phyloP scores from a whole-genome alignment of 1,140 invertebrate genomes.

The Brachionus rotundiformis region DNA sequence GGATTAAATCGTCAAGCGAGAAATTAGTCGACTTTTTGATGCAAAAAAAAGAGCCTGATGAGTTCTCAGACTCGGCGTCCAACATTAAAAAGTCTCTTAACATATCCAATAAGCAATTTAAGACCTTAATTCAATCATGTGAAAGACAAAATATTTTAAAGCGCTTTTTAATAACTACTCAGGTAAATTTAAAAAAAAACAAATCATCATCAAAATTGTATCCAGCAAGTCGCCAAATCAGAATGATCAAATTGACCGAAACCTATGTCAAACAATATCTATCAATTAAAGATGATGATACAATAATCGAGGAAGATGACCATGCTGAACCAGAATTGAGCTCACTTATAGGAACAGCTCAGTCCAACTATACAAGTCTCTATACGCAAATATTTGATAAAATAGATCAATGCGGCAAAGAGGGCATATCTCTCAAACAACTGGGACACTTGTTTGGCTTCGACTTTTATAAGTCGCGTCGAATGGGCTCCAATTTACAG shows the following conservation, averaged over 20 bases:
- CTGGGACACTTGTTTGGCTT: slow-evolving; percentile 34
- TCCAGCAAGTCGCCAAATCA: neutral
- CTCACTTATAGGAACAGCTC: neutral
- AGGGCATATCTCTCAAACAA: slow-evolving; percentile 47
- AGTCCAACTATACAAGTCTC: neutral
- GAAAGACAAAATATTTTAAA: slow-evolving; percentile 32
- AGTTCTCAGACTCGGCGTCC: neutral
- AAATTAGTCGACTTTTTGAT: slow-evolving; percentile 13
- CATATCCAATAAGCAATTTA: slow-evolving; percentile 34
- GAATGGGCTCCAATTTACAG: slow-evolving; percentile 13
- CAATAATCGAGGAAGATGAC: slow-evolving; percentile 16
- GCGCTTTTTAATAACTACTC: neutral
- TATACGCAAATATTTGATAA: slow-evolving; percentile 47
- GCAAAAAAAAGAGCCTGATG: neutral
- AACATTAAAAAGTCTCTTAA: neutral
- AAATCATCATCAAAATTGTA: slow-evolving; percentile 8
- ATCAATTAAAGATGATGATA: neutral
- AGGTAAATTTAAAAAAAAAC: slow-evolving; percentile 34
- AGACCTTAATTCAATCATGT: neutral
- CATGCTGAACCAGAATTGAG: neutral
- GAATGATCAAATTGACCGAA: slow-evolving; percentile 39
- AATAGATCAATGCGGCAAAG: slow-evolving; percentile 32
- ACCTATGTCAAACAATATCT: neutral
- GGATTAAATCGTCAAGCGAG: neutral
- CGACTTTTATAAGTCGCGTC: slow-evolving; percentile 47